Conservation (phyloP, 2,888 invertebrate genomes). For the Dasypogon diadema region DNA sequence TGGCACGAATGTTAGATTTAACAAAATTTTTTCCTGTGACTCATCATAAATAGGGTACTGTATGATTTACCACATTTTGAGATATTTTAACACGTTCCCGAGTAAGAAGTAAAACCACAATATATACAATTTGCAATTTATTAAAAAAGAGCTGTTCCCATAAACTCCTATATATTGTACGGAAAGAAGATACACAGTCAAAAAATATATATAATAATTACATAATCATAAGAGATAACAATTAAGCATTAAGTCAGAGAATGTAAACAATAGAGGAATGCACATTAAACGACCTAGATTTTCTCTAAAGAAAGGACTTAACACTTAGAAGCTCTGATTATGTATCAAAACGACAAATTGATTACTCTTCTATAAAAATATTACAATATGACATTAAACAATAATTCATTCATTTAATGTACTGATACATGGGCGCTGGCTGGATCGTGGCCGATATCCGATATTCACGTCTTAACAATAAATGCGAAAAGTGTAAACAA, state of each 20-base stretch:
- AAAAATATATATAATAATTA: slow-evolving; percentile 38
- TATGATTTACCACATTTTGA: no score
- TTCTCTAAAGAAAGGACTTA: neutral
- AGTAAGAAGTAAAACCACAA: neutral
- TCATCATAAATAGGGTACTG: no score
- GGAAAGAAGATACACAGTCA: slow-evolving; percentile 27
- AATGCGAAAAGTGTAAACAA: slow-evolving; percentile 14
- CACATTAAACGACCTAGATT: neutral
- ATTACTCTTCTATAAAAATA: slow-evolving; percentile 35
- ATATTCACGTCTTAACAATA: slow-evolving; percentile 13
- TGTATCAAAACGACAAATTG: slow-evolving; percentile 5
- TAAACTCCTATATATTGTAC: slow-evolving; percentile 20
- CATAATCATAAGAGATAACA: slow-evolving; percentile 23
- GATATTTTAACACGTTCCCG: no score
- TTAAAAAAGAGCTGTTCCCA: slow-evolving; percentile 43
- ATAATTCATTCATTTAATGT: slow-evolving; percentile 6
- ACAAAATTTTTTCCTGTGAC: no score
- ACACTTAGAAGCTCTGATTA: neutral
- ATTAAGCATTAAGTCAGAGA: slow-evolving; percentile 37
- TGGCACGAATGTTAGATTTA: no score
- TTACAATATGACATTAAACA: slow-evolving; percentile 26
- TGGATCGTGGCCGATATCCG: neutral
- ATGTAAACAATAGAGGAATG: slow-evolving; percentile 38
- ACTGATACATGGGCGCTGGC: neutral
- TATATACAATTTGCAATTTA: slow-evolving; percentile 38